Evolutionary conservation across 2,888 invertebrate genomes (phyloP).

Genomic region (Micropterix aruncella): DNA sequence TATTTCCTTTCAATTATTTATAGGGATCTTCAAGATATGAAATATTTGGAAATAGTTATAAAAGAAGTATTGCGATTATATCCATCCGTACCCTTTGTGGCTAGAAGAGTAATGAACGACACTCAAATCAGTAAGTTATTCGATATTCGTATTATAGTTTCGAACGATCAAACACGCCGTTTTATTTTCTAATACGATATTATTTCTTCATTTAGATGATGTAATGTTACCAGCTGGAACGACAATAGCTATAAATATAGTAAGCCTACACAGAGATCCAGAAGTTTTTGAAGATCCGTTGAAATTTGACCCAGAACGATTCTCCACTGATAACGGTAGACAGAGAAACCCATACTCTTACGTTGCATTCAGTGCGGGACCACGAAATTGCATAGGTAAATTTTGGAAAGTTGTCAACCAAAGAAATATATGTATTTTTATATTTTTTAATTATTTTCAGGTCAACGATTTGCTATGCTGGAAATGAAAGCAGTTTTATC

Average conservation of each 20-base stretch:
- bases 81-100: constrained; percentile 12
- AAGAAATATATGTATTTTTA: too few species aligned
- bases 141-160: too few species aligned
- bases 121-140: constrained; percentile 7
- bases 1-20: constrained; percentile 1
- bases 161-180: too few species aligned
- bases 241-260: constrained; percentile 6
- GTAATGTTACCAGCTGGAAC: constrained; percentile 7
- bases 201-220: constrained; percentile 11
- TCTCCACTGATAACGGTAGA: constrained; percentile 8
- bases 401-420: too few species aligned
- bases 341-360: constrained; percentile 10
- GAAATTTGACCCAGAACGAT: constrained; percentile 12
- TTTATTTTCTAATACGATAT: too few species aligned
- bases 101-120: constrained; percentile 9
- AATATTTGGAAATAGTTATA: constrained; percentile 10
- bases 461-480: not conserved
- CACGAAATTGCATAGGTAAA: constrained; percentile 13
- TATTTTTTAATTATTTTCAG: too few species aligned
- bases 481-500: not conserved
- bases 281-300: constrained; percentile 10
- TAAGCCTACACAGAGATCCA: constrained; percentile 9
- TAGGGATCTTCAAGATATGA: constrained; percentile 11
- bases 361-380: constrained; percentile 12
- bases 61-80: constrained; percentile 11